Evolutionary conservation across 1,140 invertebrate genomes (phyloP), one percentile per base, ranked within the genome.

Genomic region (Drosophila ambigua): DNA sequence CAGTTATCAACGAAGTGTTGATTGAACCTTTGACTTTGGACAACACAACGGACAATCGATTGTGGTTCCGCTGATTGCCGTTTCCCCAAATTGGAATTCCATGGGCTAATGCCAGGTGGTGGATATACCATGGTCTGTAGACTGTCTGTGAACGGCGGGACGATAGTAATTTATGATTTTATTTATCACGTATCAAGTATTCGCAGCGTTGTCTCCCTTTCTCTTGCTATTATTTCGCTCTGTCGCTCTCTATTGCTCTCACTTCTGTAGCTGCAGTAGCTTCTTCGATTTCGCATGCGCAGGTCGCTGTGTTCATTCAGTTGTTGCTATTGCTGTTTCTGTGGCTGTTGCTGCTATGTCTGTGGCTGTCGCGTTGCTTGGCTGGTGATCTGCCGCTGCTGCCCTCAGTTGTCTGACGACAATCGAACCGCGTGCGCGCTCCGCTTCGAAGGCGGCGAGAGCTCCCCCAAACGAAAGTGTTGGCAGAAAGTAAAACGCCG

Each of bases 341-440:
- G 35, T 43, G 53, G 45, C 51, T 76, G 54, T 50, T 51, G 54
- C 48, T 45, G 26, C 41, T 15, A n/a, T 35, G 43, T 31, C 48
- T 45, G 35, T 43, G 53, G 45, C 51, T 76, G 54, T 50, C 55
- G 54, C 48, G 44, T 39, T 48, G 65, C 62, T 66, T 54, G 54
- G 44, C 43, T 84, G 57, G 68, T 11, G 67, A 85, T 80, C 63
- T 51, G 61, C 57, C 51, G 26, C 6, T 15, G 59, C 58, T 48
- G 45, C 63, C 59, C 72, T 64, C 66, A 87, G 82, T 87, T 75
- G 82, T 60, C 75, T 65, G 69, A 45, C 82, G 66, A 60, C 82
- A 82, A 87, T 81, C 75, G 74, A 78, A 87, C 68, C 69, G 81
- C 69, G 77, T 78, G 78, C 74, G 82, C 75, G 78, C 51, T 88